Evolutionary conservation across 2,888 invertebrate genomes (phyloP).

Genomic region (Fragum whitleyi): DNA sequence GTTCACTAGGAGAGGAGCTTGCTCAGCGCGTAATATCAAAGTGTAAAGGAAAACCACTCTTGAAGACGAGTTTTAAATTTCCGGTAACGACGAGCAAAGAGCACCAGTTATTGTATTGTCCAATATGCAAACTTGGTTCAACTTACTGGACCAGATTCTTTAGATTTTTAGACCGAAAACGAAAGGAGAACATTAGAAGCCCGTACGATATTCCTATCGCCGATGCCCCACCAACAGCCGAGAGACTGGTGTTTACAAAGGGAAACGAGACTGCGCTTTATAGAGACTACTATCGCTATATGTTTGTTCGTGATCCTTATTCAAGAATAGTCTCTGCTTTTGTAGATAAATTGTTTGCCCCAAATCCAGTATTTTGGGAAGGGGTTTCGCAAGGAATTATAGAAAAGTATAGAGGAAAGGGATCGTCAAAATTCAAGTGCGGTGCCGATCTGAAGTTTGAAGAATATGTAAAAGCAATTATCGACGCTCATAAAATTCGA

Average conservation of each 20-base stretch:
- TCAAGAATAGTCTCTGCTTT: conserved; percentile 70
- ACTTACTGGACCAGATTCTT: conserved; percentile 65
- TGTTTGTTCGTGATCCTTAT: conserved; percentile 74
- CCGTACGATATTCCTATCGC: conserved; percentile 56
- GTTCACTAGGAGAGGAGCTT: neutral
- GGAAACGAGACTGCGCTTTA: neutral
- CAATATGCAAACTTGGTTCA: conserved; percentile 61
- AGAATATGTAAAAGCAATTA: conserved; percentile 68
- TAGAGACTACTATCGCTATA: conserved; percentile 17
- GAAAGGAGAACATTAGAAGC: neutral
- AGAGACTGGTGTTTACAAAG: conserved; percentile 20
- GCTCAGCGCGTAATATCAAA: neutral
- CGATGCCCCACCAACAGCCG: conserved; percentile 42
- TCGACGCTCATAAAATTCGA: conserved; percentile 38
- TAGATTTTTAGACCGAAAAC: conserved; percentile 29
- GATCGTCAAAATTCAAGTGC: conserved; percentile 40
- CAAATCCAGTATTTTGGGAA: conserved; percentile 66
- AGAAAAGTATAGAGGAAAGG: conserved; percentile 20
- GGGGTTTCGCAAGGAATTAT: conserved; percentile 38
- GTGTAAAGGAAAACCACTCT: conserved; percentile 6
- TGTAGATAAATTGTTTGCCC: conserved; percentile 72
- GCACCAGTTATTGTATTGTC: conserved; percentile 54
- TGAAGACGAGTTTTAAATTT: conserved; percentile 3
- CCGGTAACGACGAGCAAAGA: conserved; percentile 45
- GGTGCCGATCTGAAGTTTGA: conserved; percentile 69